A percentile compares a stretch with the other conserved stretches of the same genome.
phyloP scores from a whole-genome alignment of 2,888 invertebrate species.

The Nymphalis polychloros region DNA sequence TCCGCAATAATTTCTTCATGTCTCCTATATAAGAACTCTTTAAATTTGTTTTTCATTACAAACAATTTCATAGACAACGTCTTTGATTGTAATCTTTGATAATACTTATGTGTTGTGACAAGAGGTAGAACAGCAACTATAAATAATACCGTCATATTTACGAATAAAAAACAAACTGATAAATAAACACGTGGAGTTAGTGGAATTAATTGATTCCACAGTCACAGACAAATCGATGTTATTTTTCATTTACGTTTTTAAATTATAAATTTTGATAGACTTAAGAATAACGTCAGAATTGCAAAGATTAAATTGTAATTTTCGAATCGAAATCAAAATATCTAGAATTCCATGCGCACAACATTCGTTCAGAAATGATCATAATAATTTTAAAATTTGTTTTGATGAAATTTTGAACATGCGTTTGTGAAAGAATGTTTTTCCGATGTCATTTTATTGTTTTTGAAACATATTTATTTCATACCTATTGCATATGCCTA shows the following conservation, averaged over 20 bases:
- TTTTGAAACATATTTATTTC: too few species aligned
- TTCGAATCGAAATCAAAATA: too few species aligned
- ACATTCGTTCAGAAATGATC: too few species aligned
- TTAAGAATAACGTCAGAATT: too few species aligned
- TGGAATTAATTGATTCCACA: slow-evolving; percentile 15
- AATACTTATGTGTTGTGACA: not conserved
- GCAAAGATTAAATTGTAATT: too few species aligned
- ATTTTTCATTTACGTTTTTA: not conserved
- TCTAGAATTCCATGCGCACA: too few species aligned
- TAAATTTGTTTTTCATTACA: not conserved
- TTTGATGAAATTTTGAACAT: too few species aligned
- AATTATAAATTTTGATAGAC: too few species aligned
- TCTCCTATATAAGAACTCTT: not conserved
- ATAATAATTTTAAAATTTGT: too few species aligned
- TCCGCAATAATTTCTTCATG: slow-evolving; percentile 19
- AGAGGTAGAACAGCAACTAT: slow-evolving; percentile 3
- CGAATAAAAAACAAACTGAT: slow-evolving; percentile 3
- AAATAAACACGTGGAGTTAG: not conserved
- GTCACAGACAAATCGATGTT: not conserved
- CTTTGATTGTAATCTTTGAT: not conserved
- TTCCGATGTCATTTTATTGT: too few species aligned
- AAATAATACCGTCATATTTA: slow-evolving; percentile 16
- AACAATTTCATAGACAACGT: not conserved
- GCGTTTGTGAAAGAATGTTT: too few species aligned
- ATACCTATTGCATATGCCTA: too few species aligned